Evolutionary conservation across 2,888 invertebrate genomes (phyloP).

Genomic region (Campaea margaritaria): DNA sequence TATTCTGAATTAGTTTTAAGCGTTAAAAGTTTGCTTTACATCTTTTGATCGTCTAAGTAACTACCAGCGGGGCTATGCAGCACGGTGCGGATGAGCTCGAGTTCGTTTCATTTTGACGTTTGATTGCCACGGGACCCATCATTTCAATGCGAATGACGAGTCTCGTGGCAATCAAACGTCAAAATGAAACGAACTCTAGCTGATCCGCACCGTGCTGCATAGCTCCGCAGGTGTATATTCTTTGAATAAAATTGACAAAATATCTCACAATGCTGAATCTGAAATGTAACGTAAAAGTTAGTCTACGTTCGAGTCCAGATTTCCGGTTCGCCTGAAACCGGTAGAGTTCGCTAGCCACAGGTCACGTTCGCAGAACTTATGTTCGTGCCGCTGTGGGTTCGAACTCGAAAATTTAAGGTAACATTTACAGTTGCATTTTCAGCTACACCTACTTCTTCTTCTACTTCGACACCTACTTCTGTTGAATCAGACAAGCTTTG

Average conservation of each 20-base stretch:
- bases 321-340: slow-evolving; percentile 26
- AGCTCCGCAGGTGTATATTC: too few species aligned
- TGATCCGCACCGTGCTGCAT: too few species aligned
- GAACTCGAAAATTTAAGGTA: neutral
- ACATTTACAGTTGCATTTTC: neutral
- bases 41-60: too few species aligned
- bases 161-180: too few species aligned
- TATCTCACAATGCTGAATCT: neutral
- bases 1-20: too few species aligned
- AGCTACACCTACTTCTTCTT: neutral
- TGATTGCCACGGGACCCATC: too few species aligned
- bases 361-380: slow-evolving; percentile 26
- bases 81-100: too few species aligned
- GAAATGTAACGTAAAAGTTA: slow-evolving; percentile 29
- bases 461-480: neutral
- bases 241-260: neutral
- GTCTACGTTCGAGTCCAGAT: slow-evolving; percentile 34
- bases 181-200: too few species aligned
- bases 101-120: too few species aligned
- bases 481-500: neutral
- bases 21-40: too few species aligned
- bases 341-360: slow-evolving; percentile 10
- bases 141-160: too few species aligned
- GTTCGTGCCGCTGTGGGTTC: slow-evolving; percentile 11
- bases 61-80: too few species aligned